Evolutionary conservation across 1,140 invertebrate species (phyloP), one percentile per base, ranked within the genome.

Genomic region (Dendroctonus valens): DNA sequence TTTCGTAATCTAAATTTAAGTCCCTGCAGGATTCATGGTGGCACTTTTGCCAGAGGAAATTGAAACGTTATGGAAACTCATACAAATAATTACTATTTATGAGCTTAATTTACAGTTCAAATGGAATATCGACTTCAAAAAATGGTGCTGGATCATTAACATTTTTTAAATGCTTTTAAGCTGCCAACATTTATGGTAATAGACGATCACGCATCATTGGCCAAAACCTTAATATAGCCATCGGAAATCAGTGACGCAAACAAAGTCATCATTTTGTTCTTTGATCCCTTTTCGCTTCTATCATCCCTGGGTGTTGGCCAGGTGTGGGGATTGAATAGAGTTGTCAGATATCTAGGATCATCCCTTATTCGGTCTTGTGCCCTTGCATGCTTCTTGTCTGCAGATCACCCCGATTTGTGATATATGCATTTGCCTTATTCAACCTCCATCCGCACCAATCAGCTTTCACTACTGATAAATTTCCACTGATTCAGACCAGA

Each of bases 321-420:
- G 66, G 66, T 68, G 66, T 59, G 66, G 66, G 66, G 53, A 62
- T 44, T 68, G 66, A 68, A 68, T 68, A 63, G 66, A 68, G 59
- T 57, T 63, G 66, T 68, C 66, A 68, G 66, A 68, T 68, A 68
- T 62, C 59, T 62, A 68, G 66, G 66, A 68, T 68, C 66, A 68
- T 68, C 66, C 66, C 52, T 68, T 62, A 60, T 63, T n/a, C 59
- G 41, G 52, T 54, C 41, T 41, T 63, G 15, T 67, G 65, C 49
- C 50, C 51, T 61, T 61, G 55, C 65, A 67, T 61, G 65, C 50
- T 15, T 66, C 58, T 67, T 67, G 65, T 67, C 65, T 58, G 49
- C 53, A 63, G 46, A 68, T 52, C 66, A 58, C 52, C 58, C 59
- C 5, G 41, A 51, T 2, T 42, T 55, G 44, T 40, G 42, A 59